Conservation (phyloP, 2,113 vertebrate genomes). For the Irena cyanogastra region DNA sequence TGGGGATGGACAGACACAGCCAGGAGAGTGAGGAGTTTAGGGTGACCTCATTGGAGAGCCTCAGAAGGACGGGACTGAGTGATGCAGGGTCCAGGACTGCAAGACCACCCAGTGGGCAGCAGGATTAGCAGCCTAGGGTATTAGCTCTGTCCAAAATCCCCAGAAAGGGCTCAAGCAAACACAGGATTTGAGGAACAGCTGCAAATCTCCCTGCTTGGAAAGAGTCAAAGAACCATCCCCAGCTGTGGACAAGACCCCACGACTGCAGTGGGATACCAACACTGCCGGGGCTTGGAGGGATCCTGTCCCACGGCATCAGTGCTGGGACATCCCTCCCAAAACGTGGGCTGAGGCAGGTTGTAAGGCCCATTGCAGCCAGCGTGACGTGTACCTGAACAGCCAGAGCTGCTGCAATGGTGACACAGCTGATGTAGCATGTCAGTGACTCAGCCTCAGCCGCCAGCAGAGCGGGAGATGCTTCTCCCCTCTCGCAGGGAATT, state of each 20-base stretch:
- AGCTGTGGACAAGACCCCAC: background rate
- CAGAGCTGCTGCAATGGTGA: background rate
- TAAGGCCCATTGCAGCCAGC: background rate
- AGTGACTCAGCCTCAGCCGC: background rate
- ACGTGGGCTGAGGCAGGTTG: accelerated
- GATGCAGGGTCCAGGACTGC: background rate
- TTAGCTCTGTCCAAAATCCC: background rate
- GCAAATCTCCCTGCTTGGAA: background rate
- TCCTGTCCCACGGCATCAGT: background rate
- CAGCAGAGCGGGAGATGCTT: background rate
- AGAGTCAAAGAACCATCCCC: background rate
- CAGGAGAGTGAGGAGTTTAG: background rate
- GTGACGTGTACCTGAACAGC: accelerated
- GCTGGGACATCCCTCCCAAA: background rate
- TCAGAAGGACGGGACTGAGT: background rate
- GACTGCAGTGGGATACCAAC: background rate
- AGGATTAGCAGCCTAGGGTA: background rate
- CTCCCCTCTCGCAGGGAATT: background rate
- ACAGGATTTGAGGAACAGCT: background rate
- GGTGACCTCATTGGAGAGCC: background rate
- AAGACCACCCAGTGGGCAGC: background rate
- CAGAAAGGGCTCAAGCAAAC: background rate
- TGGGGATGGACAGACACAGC: background rate
- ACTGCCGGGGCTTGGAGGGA: accelerated
- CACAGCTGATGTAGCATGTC: background rate